Evolutionary conservation across 2,113 vertebrate genomes (phyloP), one percentile per base, ranked within the genome.

Genomic region (Oriolus oriolus): DNA sequence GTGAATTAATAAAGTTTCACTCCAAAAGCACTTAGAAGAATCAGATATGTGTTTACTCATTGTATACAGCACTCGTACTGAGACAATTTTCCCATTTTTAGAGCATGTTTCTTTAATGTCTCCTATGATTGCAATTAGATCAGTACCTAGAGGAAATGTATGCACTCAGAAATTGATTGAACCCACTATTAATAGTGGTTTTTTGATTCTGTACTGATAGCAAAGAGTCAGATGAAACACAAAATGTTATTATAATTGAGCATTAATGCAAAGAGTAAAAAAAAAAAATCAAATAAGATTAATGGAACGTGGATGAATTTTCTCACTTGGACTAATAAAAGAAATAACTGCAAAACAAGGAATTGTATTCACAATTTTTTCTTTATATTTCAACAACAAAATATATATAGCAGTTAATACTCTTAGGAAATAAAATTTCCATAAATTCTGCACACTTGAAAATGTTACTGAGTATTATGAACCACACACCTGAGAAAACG

Each of bases 121-220:
- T 97, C 66, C 95, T 90, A 66, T 97, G 96, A 97, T 96, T 97
- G 97, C 96, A 97, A 97, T 97, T 97, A 97, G 84, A 96, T 84
- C 91, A 82, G 91, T 93, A 97, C 73, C 93, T 96, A 96, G 95
- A 97, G 96, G 96, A 97, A 97, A 97, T 95, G 89, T 82, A 79
- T 93, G 92, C 96, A 95, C 90, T 95, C 94, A 91, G 74, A 95
- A 96, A 96, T 92, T 94, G 90, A 97, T 95, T 97, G 85, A 97
- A 89, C 63, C 49, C 93, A 91, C 94, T 97, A 96, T 95, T 97
- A 96, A 95, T 93, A 96, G 89, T 87, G 42, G 28, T 61, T 93
- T 97, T 84, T 74, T 77, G 49, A 93, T 96, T 96, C 91, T 95
- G 37, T 77, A 73, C 54, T 84, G 57, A 94, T 93, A 92, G 69